Conservation (phyloP, 2,888 invertebrate genomes). For the Caenorhabditis sp. region DNA sequence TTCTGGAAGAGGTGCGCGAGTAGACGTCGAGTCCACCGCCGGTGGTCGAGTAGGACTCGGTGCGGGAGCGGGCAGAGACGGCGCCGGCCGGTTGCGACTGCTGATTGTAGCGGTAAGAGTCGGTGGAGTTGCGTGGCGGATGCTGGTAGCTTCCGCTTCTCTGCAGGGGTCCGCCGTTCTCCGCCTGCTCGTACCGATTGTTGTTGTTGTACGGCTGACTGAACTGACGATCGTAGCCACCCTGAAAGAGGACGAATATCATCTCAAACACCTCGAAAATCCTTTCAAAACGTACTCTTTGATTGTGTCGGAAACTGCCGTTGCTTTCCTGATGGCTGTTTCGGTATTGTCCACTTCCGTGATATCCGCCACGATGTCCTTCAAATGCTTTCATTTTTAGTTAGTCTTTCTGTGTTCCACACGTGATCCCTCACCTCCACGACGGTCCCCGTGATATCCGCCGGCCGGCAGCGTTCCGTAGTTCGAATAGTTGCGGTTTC, state of each 20-base stretch:
- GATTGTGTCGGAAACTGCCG: slow-evolving; percentile 38
- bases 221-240: slow-evolving; percentile 38
- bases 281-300: slow-evolving; percentile 10
- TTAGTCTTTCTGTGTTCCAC: background rate
- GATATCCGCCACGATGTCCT: slow-evolving; percentile 21
- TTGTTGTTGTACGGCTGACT: slow-evolving; percentile 28
- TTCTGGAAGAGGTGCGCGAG: slow-evolving; percentile 42
- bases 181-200: slow-evolving; percentile 1
- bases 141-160: slow-evolving; percentile 52
- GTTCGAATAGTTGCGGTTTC: slow-evolving; percentile 16
- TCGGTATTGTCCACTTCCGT: slow-evolving; percentile 21
- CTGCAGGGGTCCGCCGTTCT: slow-evolving; percentile 38
- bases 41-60: slow-evolving; percentile 46
- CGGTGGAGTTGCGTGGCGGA: background rate
- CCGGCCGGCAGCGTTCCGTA: slow-evolving; percentile 56
- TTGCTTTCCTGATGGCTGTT: slow-evolving; percentile 39
- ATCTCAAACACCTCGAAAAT: no score
- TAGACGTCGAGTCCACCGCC: slow-evolving; percentile 11
- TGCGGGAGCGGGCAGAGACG: slow-evolving; percentile 29
- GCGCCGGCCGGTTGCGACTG: slow-evolving; percentile 7
- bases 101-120: slow-evolving; percentile 4
- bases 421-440: slow-evolving; percentile 3
- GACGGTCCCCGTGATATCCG: slow-evolving; percentile 34
- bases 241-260: no score
- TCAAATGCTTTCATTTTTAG: slow-evolving; percentile 19